Evolutionary conservation across 2,888 invertebrate genomes (phyloP), one percentile per base, ranked within the genome.

Genomic region (Drosophila robusta): DNA sequence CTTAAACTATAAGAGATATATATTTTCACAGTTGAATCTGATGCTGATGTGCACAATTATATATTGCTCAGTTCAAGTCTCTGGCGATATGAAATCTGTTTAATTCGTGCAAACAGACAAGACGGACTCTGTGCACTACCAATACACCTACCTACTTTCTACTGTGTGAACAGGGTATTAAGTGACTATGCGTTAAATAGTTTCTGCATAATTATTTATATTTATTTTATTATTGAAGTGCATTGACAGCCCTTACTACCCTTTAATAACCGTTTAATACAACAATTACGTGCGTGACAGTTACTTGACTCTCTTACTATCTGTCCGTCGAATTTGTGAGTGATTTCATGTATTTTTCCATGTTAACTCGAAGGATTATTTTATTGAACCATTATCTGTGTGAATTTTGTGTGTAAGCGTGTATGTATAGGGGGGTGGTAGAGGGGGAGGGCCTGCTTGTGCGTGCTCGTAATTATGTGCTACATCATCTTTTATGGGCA

Each of bases 401-500:
- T 61, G 34, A 44, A 18, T 38, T 26, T 44, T 11, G 26, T 18
- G 55, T 39, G 9, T 52, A 41, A 55, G 18, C 18, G 26, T 22
- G 18, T 42, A 32, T 22, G 18, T 42, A 24, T 26, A 11, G 18
- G 18, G 16, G 54, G 38, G 22, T 18, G 18, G 18, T 18, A 50
- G 32, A 42, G 34, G 14, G 47, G 49, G 52, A 32, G 52, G 41
- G 50, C 50, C 50, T 41, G 24, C 45, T 64, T 78, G 65, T 74
- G 78, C 66, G 65, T 74, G 62, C 61, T 65, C 65, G 60, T 83
- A 83, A 83, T 83, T 83, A 83, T 83, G 86, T 83, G 82, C 82
- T 88, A 83, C 82, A 83, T 83, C 86, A 86, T 88, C 83, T 85
- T 88, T 83, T 87, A 82, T 81, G 78, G 63, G 46, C 66, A 64